Evolutionary conservation across 2,888 invertebrate genomes (phyloP).

Genomic region (Parnassius mnemosyne): DNA sequence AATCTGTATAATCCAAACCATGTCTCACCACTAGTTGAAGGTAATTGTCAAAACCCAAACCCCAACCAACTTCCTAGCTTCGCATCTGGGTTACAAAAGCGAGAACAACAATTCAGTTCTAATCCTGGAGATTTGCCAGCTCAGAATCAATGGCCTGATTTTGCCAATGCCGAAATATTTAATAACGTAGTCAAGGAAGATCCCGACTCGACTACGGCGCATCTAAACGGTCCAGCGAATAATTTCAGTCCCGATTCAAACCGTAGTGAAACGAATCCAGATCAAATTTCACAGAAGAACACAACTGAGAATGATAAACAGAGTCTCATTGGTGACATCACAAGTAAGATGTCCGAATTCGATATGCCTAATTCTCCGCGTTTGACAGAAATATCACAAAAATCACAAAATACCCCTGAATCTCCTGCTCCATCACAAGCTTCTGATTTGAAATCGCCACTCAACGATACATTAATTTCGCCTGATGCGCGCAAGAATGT

Average conservation of each 20-base stretch:
- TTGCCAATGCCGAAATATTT: constrained; percentile 66
- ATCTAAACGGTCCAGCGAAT: constrained; percentile 68
- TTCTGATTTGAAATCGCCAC: constrained; percentile 68
- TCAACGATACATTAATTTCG: constrained; percentile 49
- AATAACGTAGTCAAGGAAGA: constrained; percentile 84
- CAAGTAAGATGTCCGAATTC: constrained; percentile 65
- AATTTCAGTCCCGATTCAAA: constrained; percentile 77
- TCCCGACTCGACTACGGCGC: constrained; percentile 87
- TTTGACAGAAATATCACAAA: constrained; percentile 68
- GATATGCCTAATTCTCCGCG: constrained; percentile 73
- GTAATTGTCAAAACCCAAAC: constrained; percentile 63
- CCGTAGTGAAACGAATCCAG: constrained; percentile 72
- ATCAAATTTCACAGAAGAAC: constrained; percentile 54
- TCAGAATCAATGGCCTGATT: constrained; percentile 73
- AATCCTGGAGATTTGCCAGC: constrained; percentile 45
- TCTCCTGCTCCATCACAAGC: constrained; percentile 64
- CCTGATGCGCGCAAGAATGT: constrained; percentile 62
- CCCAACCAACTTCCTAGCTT: constrained; percentile 72
- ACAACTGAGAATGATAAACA: constrained; percentile 55
- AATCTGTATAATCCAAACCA: constrained; percentile 80
- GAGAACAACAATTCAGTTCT: constrained; percentile 54
- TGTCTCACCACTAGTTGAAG: constrained; percentile 75
- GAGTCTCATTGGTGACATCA: constrained; percentile 50
- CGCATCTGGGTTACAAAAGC: constrained; percentile 63
- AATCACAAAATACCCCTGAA: constrained; percentile 63